phyloP scores from a whole-genome alignment of 1,140 invertebrate genomes.

The Paracyclopina nana region DNA sequence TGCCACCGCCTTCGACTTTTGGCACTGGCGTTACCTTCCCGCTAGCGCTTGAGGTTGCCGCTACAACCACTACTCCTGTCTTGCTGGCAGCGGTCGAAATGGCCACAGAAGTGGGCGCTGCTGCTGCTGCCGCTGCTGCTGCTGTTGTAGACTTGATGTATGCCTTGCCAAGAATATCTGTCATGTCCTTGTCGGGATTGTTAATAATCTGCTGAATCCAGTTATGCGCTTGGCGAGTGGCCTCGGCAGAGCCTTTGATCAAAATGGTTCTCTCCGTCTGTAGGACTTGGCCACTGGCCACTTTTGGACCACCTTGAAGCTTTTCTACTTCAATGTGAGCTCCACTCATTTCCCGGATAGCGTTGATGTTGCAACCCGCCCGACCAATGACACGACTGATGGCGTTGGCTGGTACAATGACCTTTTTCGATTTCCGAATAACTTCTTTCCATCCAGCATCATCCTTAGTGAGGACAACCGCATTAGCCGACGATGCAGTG shows the following conservation, averaged over 20 bases:
- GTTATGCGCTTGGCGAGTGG: constrained; percentile 37
- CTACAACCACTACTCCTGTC: neutral
- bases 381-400: constrained; percentile 88
- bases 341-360: constrained; percentile 75
- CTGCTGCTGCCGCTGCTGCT: neutral
- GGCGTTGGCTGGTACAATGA: constrained; percentile 77
- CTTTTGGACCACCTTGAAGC: constrained; percentile 68
- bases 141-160: neutral
- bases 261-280: constrained; percentile 83
- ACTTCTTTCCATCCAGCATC: constrained; percentile 5
- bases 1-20: neutral
- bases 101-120: neutral
- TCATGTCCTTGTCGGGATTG: constrained; percentile 32
- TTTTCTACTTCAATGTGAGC: constrained; percentile 96
- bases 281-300: too few species aligned
- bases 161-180: constrained; percentile 28
- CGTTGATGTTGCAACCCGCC: constrained; percentile 89
- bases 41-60: neutral
- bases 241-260: constrained; percentile 46
- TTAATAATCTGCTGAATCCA: constrained; percentile 26
- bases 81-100: neutral
- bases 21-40: neutral
- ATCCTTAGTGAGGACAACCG: too few species aligned
- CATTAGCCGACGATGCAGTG: too few species aligned
- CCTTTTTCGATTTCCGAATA: constrained; percentile 42